Evolutionary conservation across 2,888 invertebrate genomes (phyloP), one percentile per base, ranked within the genome.

Genomic region (Nomada fabriciana): DNA sequence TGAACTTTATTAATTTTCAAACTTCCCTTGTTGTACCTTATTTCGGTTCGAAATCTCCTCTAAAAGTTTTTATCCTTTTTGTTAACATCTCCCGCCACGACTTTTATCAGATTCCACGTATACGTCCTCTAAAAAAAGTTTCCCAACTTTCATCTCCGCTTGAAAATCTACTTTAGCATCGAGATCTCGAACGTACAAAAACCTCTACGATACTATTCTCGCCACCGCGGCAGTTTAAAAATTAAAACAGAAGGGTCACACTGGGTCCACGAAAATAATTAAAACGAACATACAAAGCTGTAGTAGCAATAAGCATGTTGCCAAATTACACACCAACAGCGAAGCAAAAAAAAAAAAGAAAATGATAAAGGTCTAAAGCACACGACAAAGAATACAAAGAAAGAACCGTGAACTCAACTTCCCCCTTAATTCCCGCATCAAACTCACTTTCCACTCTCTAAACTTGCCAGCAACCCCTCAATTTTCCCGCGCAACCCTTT

Each of bases 1-100:
- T 1, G n/a, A 69, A 47, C 57, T 70, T 70, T 59, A 70, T 70
- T 59, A 47, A 70, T 69, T 69, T 47, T 7, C 18, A 3, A 59
- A n/a, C 47, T 29, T 4, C 43, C 9, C n/a, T 9, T n/a, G n/a
- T 13, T 10, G 13, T 43, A 29, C 47, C 18, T 47, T 59, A 59
- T 69, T 20, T 7, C n/a, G 1, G 1, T 25, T 68, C 36, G 18
- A 15, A n/a, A 47, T 18, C 13, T 55, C 20, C 10, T 29, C 9
- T 0, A 11, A 13, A 20, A 36, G 18, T 15, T 25, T 23, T 55
- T 9, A 18, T 60, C 60, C 11, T n/a, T 7, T 61, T 13, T 5
- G 10, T 15, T 13, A 50, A n/a, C 10, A n/a, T 1, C 9, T 9
- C 13, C n/a, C 13, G 11, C 1, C 0, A n/a, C 3, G n/a, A 53